Conservation (phyloP, 2,113 vertebrate species). For the Dendropsophus ebraccatus region DNA sequence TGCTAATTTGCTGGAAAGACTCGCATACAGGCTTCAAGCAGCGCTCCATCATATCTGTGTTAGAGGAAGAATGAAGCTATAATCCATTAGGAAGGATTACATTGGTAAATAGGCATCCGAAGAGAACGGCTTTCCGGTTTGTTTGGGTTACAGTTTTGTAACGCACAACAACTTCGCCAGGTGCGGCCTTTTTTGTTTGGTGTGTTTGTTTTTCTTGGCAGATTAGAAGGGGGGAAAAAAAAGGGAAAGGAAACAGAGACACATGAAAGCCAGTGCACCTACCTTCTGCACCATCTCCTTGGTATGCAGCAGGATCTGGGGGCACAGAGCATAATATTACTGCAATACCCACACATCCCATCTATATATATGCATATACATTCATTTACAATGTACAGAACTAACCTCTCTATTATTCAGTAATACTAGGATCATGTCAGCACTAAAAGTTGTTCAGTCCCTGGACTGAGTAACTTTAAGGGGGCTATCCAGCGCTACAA, state of each 20-base stretch:
- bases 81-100: constrained; percentile 77
- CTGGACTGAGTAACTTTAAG: no score
- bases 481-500: no score
- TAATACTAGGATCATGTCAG: not conserved
- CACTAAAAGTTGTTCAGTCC: not conserved
- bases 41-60: constrained; percentile 75
- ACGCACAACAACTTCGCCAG: constrained; percentile 67
- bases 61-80: constrained; percentile 74
- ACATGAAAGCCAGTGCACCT: constrained; percentile 68
- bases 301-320: constrained; percentile 97
- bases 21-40: constrained; percentile 75
- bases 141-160: constrained; percentile 72
- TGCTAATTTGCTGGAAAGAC: constrained; percentile 80
- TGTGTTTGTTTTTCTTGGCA: constrained; percentile 60
- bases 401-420: not conserved
- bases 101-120: constrained; percentile 74
- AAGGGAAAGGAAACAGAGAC: constrained; percentile 60
- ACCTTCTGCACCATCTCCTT: constrained; percentile 99
- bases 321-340: constrained; percentile 59
- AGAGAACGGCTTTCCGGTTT: constrained; percentile 74
- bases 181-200: constrained; percentile 65
- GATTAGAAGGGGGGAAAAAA: constrained; percentile 26
- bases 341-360: not conserved
- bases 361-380: not conserved
- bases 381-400: not conserved